Evolutionary conservation across 2,888 invertebrate species (phyloP), one percentile per base, ranked within the genome.

Genomic region (Euzophera pinguis): DNA sequence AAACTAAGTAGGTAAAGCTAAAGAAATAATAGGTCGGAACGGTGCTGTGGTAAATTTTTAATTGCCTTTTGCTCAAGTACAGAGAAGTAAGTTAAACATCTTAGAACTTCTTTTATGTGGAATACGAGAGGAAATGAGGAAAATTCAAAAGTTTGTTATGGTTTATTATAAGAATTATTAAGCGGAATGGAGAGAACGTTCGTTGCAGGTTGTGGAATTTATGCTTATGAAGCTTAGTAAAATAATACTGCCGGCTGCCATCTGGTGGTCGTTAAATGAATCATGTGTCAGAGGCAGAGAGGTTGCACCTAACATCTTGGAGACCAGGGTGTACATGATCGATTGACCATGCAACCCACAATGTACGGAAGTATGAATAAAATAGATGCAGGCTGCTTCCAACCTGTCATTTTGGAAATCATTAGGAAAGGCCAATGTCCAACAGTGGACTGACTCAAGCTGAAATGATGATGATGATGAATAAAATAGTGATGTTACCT

Each of bases 21-120:
- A 45, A 45, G 14, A 34, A 45, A 45, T 45, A 45, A 45, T 45
- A 45, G 45, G 43, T 27, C 32, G 16, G 45, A 29, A 45, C 45
- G 45, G 13, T 45, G 32, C 34, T 16, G 45, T 45, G 45, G 45
- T 45, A 45, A 45, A 45, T 32, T 45, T 45, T 45, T 45, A 45
- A 45, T 45, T 45, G 45, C 45, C 45, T 45, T 43, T 16, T 45
- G 16, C 45, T 14, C 45, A 45, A 45, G 45, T 34, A 45, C 45
- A 45, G 45, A 13, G 16, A 45, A 45, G 45, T 45, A 45, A 45
- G 45, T 45, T 45, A 45, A 45, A 45, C 34, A 45, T 45, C 43
- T 43, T 3, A 32, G 45, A 45, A 45, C 14, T 45, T 45, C 45
- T 45, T 45, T 45, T 32, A 45, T 45, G 45, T 45, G 45, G 32